phyloP scores from a whole-genome alignment of 2,888 invertebrate genomes.

The Helobdella robusta region DNA sequence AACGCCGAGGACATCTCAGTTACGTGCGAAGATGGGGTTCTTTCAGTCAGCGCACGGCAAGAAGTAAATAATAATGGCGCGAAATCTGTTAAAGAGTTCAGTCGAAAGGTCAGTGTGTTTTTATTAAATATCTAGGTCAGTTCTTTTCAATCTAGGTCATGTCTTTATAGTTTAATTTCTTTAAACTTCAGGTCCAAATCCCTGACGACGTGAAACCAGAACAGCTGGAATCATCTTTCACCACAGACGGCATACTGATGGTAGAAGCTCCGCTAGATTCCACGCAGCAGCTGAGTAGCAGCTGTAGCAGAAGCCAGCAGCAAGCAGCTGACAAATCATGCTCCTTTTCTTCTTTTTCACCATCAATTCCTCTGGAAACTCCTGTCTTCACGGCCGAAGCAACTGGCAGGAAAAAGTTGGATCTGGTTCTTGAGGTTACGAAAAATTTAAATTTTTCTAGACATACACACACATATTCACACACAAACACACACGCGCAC shows the following conservation, averaged over 20 bases:
- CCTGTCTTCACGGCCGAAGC: slow-evolving; percentile 23
- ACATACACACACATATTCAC: no score
- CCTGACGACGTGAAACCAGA: slow-evolving; percentile 31
- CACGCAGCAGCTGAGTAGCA: background rate
- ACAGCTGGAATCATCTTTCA: slow-evolving; percentile 28
- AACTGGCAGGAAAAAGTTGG: slow-evolving; percentile 22
- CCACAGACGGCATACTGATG: slow-evolving; percentile 32
- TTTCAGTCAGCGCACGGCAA: slow-evolving; percentile 29
- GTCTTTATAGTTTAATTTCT: background rate
- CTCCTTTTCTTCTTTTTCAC: slow-evolving; percentile 15
- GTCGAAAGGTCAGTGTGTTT: slow-evolving; percentile 24
- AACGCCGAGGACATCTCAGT: slow-evolving; percentile 29
- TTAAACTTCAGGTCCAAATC: slow-evolving; percentile 24
- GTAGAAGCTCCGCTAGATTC: slow-evolving; percentile 28
- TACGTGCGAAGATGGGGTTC: slow-evolving; percentile 29
- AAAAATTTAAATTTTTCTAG: no score
- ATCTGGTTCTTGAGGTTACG: slow-evolving; percentile 26
- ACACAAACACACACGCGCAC: no score
- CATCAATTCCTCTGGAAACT: slow-evolving; percentile 27
- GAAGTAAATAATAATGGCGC: slow-evolving; percentile 24
- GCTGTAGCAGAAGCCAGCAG: background rate
- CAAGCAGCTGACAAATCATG: background rate
- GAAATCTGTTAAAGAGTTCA: slow-evolving; percentile 27
- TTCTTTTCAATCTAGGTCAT: background rate
- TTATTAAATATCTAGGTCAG: background rate